Evolutionary conservation across 1,140 invertebrate genomes (phyloP).

Genomic region (Aphaenogaster floridana): DNA sequence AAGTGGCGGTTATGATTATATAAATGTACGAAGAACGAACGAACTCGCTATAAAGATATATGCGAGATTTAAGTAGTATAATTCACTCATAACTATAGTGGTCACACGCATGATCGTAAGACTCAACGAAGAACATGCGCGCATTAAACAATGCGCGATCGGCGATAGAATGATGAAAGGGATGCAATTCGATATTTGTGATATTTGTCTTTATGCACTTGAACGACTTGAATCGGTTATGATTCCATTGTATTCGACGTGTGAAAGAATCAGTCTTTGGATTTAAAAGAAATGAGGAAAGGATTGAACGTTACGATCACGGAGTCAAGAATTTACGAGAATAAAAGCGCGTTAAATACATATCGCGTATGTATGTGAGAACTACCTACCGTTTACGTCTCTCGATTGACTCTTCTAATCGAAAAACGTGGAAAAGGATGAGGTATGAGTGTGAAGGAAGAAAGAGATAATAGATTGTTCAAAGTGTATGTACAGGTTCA

Average conservation of each 20-base stretch:
- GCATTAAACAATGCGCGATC: not conserved
- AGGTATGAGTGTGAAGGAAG: conserved; percentile 33
- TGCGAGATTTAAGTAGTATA: conserved; percentile 29
- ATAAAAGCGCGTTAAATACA: conserved; percentile 26
- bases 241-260: not conserved
- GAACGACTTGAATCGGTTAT: not conserved
- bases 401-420: conserved; percentile 33
- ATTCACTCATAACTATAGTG: conserved; percentile 40
- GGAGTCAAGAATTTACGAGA: conserved; percentile 24
- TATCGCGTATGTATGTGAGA: conserved; percentile 10
- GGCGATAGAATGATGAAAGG: not conserved
- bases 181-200: not conserved
- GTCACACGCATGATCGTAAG: conserved; percentile 19
- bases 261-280: conserved; percentile 77
- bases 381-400: conserved; percentile 9
- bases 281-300: conserved; percentile 39
- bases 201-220: not conserved
- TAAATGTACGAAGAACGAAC: conserved; percentile 16
- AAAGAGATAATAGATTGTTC: conserved; percentile 52
- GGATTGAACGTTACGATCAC: conserved; percentile 44
- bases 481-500: conserved; percentile 59
- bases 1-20: conserved; percentile 21
- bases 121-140: conserved; percentile 34
- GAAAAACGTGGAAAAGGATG: conserved; percentile 41
- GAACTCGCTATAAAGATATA: conserved; percentile 26